Conservation (phyloP, 23 tunicate species). For the Ciona savignyi region DNA sequence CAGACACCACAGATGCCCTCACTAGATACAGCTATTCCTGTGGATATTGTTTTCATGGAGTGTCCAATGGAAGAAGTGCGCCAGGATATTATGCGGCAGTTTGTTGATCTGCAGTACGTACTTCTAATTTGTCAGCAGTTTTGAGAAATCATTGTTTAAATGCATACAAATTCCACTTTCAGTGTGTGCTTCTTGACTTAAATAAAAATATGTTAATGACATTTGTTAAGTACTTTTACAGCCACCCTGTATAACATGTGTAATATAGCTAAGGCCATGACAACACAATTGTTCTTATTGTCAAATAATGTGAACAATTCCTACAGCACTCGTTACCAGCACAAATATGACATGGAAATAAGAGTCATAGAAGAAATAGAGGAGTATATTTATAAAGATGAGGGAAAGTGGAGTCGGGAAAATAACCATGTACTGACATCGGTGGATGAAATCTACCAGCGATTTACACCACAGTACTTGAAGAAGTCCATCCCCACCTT, state of each 20-base stretch:
- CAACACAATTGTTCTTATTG: too few species aligned
- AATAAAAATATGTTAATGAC: too few species aligned
- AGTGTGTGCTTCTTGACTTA: too few species aligned
- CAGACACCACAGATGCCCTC: slow-evolving; percentile 18
- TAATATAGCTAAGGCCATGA: too few species aligned
- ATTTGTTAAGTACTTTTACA: too few species aligned
- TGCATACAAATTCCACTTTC: too few species aligned
- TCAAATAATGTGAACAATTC: too few species aligned
- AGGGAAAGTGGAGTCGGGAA: slow-evolving; percentile 4
- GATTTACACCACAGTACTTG: slow-evolving; percentile 30
- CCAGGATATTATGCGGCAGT: slow-evolving; percentile 30
- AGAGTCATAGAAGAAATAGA: slow-evolving; percentile 14
- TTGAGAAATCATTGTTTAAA: not conserved
- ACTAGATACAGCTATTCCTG: slow-evolving; percentile 39
- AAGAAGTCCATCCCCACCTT: slow-evolving; percentile 12
- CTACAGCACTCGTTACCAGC: slow-evolving; percentile 13
- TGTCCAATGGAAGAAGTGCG: slow-evolving; percentile 39
- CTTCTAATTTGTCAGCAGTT: not conserved
- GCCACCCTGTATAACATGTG: too few species aligned
- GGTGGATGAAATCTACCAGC: slow-evolving; percentile 28
- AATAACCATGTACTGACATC: slow-evolving; percentile 25
- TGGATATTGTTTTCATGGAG: slow-evolving; percentile 40
- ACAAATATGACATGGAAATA: slow-evolving; percentile 12
- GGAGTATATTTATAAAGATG: not conserved
- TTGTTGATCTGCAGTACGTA: slow-evolving; percentile 42